Base-by-base conservation (phyloP, 2,888 invertebrate species). In the Glomeris marginata region DNA sequence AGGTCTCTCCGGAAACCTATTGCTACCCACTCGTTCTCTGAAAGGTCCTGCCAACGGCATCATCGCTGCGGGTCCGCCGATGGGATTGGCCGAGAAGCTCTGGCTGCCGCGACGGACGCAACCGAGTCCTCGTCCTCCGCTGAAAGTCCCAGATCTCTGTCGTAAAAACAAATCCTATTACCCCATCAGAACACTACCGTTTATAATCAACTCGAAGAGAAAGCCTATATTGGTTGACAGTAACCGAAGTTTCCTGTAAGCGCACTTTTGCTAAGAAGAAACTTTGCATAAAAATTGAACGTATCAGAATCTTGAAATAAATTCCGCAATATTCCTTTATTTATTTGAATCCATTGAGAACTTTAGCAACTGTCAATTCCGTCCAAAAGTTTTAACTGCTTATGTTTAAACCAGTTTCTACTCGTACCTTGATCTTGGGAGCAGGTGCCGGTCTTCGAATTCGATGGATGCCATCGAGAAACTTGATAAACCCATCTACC, bases 401-500 rank as follows among this genome's bases (percentile, higher is more conserved):
- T n/a, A n/a, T n/a, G n/a, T n/a, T n/a, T n/a, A n/a, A n/a, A n/a
- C n/a, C n/a, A n/a, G n/a, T n/a, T n/a, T 44, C 33, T 51, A 51
- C 55, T 72, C 77, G 76, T 77, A 86, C 85, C 78, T 83, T 75
- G 41, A 77, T 73, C 66, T 83, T 85, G 61, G 82, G 82, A 56
- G 65, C 61, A 18, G 75, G 74, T 10, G 57, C 53, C 3, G 81
- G 78, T 57, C 87, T 72, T 66, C 84, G 83, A 63, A 94, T 81
- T 70, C 88, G 87, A 70, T 94, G 94, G 55, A 92, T 77, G 65
- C 77, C 69, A 84, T 94, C 59, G 80, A 84, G 66, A 83, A 88
- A 68, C 41, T 66, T 63, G 3, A 69, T 55, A 50, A 70, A 68
- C 2, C 65, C 65, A 33, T 63, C 63, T 28, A 63, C 59, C 42